Base-by-base conservation (phyloP, 2,888 invertebrate genomes). In the Cheiracanthium punctorium region DNA sequence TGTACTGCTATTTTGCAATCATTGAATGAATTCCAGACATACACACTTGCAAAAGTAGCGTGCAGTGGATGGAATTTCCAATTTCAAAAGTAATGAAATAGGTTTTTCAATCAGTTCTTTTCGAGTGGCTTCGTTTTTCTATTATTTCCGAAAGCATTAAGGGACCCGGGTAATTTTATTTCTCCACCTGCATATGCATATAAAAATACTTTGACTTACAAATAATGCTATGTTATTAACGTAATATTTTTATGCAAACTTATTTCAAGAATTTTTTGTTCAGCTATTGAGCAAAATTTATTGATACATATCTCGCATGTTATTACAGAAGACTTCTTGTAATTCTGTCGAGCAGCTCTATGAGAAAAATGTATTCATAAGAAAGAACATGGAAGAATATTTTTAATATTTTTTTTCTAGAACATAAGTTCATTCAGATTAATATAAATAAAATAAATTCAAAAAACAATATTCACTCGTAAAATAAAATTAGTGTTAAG, bases 71-170 rank as follows among this genome's bases (percentile, higher is more conserved):
- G 17, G 65, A 67, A 41, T 73, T 71, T 65, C 65, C 65, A 77
- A 82, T 82, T 76, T 70, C 76, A 82, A 20, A 17, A 70, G 82
- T 76, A 82, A 82, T 82, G 82, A 82, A 82, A 82, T 72, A 71
- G 76, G 64, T 30, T 76, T 82, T 82, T 82, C 82, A 82, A 82
- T 82, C 82, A 82, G 82, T 24, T 37, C 20, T 24, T 70, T 33
- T 41, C 48, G 37, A 41, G 20, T 41, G n/a, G 24, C 24, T 32
- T 14, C 41, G 24, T 70, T 70, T n/a, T 70, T 37, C 28, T 70
- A 70, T 70, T 70, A 37, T 41, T 70, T 64, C 17, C 64, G 29
- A 8, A 4, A 17, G 64, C 64, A 64, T 64, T 64, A 64, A 8
- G 28, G 28, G 28, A 64, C 10, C 29, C 28, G 28, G 0, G 12